Conservation (phyloP, 2,113 vertebrate genomes). For the Carassius carassius region DNA sequence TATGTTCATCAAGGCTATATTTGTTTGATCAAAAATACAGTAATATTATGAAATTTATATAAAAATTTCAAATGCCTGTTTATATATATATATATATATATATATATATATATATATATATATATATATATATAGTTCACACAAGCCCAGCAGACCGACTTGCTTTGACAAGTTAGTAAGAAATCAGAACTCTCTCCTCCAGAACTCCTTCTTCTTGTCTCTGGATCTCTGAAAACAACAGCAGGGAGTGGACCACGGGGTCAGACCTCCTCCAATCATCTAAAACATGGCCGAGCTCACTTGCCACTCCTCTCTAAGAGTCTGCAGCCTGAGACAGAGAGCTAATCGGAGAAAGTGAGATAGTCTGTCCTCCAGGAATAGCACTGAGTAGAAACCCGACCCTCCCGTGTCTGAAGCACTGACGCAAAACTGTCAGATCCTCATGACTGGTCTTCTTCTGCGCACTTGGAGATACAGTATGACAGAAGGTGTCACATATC, state of each 20-base stretch:
- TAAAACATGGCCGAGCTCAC: constrained; percentile 41
- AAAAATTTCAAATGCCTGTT: no score
- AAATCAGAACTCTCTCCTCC: constrained; percentile 26
- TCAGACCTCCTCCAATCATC: constrained; percentile 51
- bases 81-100: no score
- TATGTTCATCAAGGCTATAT: no score
- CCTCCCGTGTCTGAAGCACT: constrained; percentile 32
- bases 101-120: no score
- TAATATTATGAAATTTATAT: no score
- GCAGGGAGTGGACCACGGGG: constrained; percentile 25
- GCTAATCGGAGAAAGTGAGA: background rate
- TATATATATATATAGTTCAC: background rate
- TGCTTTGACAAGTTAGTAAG: constrained; percentile 43
- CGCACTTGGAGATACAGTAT: constrained; percentile 28
- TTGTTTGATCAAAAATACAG: no score
- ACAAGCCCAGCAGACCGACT: constrained; percentile 38
- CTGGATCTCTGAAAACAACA: constrained; percentile 26
- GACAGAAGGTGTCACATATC: constrained; percentile 44
- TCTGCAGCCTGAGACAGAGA: constrained; percentile 19
- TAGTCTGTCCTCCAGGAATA: constrained; percentile 30
- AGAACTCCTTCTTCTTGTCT: constrained; percentile 3
- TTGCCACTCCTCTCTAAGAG: constrained; percentile 46
- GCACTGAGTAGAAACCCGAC: background rate
- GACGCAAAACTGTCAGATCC: constrained; percentile 45
- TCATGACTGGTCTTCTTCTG: no score